Conservation (phyloP, 2,113 vertebrate species). For the Malurus alboscapulatus region DNA sequence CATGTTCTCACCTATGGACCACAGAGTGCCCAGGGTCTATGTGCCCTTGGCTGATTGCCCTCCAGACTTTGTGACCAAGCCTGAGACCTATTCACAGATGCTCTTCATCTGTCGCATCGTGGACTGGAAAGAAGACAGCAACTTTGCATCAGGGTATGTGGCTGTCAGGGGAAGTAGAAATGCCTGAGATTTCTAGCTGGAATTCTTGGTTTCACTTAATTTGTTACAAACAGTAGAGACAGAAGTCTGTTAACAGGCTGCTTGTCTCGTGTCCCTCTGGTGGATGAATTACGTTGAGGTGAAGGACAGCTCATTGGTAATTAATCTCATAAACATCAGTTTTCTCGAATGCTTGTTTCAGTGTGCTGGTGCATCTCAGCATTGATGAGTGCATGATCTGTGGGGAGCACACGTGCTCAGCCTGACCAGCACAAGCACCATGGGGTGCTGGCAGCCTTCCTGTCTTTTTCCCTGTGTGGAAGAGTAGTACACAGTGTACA, state of each 20-base stretch:
- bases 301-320: not conserved
- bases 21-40: constrained; percentile 90
- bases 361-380: not conserved
- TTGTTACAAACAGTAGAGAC: not conserved
- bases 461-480: not conserved
- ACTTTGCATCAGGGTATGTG: constrained; percentile 91
- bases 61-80: constrained; percentile 78
- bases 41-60: constrained; percentile 89
- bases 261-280: not conserved
- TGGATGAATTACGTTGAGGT: not conserved
- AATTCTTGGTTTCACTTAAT: not conserved
- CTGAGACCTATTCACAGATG: constrained; percentile 82
- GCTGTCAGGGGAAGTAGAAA: not conserved
- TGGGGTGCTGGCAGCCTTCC: not conserved
- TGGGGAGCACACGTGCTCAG: not conserved
- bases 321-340: not conserved
- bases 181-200: not conserved
- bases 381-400: not conserved
- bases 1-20: constrained; percentile 93
- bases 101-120: constrained; percentile 92
- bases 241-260: not conserved
- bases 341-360: not conserved
- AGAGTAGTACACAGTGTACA: not conserved
- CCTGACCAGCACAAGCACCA: not conserved
- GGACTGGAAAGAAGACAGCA: constrained; percentile 88